These are phyloP conservation scores for Tokudaia muenninki DNA, from an alignment of 2,797 vertebrate genomes.

Conservation along the genomic window DNA sequence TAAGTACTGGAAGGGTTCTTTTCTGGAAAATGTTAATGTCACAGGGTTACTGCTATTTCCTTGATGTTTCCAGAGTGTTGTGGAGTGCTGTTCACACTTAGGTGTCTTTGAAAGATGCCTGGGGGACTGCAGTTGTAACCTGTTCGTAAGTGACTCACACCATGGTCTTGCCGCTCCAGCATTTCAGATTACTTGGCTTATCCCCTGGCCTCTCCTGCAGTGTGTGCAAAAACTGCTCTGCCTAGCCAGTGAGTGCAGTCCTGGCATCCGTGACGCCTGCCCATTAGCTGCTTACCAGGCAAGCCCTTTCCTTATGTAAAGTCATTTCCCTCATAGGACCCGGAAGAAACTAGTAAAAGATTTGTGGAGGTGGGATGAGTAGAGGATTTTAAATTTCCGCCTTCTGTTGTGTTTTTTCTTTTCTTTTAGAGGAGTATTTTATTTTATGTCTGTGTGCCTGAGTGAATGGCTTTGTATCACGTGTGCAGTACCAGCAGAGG, in stretches of 20 bases:
- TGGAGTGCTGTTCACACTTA: neutral
- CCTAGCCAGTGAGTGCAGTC: neutral
- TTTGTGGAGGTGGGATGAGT: neutral
- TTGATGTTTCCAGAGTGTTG: neutral
- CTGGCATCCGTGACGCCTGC: neutral
- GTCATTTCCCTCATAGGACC: neutral
- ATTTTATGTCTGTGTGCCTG: neutral
- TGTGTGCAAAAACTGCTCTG: neutral
- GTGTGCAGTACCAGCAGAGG: neutral
- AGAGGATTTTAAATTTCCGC: conserved; percentile 2
- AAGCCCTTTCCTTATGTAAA: neutral
- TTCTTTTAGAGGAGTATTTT: neutral
- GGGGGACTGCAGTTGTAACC: neutral
- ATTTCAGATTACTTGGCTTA: neutral
- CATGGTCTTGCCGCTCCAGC: neutral
- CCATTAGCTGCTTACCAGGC: neutral
- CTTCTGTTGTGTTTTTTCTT: neutral
- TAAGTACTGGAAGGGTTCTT: neutral
- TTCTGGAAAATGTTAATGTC: neutral
- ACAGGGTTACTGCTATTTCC: neutral
- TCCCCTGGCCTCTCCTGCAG: neutral
- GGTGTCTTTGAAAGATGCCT: conserved; percentile 14
- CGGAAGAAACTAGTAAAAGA: neutral
- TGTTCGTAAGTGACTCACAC: neutral
- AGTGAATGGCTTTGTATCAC: neutral